Base-by-base conservation (phyloP, 2,797 vertebrate species). In the Streptopelia turtur region DNA sequence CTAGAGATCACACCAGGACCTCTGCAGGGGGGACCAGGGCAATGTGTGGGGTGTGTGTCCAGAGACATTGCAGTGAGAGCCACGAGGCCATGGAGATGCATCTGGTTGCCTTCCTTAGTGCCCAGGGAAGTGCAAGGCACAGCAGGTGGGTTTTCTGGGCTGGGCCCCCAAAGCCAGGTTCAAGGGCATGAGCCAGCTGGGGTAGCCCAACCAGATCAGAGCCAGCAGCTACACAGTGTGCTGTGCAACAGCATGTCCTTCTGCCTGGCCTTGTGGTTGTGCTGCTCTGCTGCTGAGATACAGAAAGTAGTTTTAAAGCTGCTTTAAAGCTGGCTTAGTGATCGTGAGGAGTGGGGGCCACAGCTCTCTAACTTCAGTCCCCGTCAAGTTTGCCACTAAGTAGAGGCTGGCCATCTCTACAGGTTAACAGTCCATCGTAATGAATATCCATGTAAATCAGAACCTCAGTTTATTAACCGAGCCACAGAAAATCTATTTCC, bases 131-230 rank as follows among this genome's bases (percentile, higher is more conserved):
- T 1, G 0, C 28, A 85, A 65, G 33, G 23, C 56, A 41, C 13
- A n/a, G 50, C 0, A 1, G 20, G 21, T 20, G 7, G 13, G 6
- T 30, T 84, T 81, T 65, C 27, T 39, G 64, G 77, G 1, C 17
- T 47, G 15, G 35, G 39, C 12, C 5, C 7, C 33, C 45, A 50
- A 69, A 77, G 23, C 13, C 16, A 52, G 43, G 24, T 13, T 2
- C 7, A 5, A 50, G 33, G n/a, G 28, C 6, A 2, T 0, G 1
- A 84, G 11, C 25, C 39, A 55, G 16, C 41, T 23, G 2, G 1
- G 56, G 14, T 9, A 47, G 49, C 49, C 52, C 61, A 35, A 1
- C 11, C 2, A 1, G 35, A 23, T 52, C 18, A 39, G 70, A 53
- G 43, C 53, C 15, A 60, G 33, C 53, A 78, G 77, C 65, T 89